A percentile compares a stretch with the other conserved stretches of the same genome.
Conservation (phyloP, 2,113 vertebrate species). For the Potamarius usumacintae region DNA sequence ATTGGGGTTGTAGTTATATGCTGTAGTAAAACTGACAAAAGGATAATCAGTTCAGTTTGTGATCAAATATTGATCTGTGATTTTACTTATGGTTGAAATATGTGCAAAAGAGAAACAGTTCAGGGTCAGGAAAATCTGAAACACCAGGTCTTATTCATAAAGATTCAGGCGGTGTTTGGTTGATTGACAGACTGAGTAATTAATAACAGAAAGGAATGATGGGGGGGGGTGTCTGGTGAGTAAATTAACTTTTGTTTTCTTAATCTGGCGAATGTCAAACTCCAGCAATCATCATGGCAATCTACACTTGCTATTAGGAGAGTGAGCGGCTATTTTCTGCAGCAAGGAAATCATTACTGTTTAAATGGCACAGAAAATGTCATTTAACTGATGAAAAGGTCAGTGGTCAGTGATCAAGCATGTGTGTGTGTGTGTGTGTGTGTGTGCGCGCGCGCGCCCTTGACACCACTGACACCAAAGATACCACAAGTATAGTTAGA, state of each 20-base stretch:
- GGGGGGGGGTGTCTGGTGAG: conserved; percentile 45
- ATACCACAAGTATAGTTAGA: conserved; percentile 70
- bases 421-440: conserved; percentile 9
- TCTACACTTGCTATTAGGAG: conserved; percentile 57
- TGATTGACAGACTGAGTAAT: conserved; percentile 50
- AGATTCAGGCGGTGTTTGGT: not conserved
- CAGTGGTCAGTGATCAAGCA: not conserved
- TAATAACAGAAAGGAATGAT: conserved; percentile 51
- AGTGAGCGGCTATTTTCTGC: conserved; percentile 57
- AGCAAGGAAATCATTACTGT: conserved; percentile 70
- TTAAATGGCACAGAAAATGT: conserved; percentile 66
- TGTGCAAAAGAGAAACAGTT: not conserved
- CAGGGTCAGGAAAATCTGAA: not conserved
- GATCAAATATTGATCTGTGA: not conserved
- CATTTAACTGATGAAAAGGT: conserved; percentile 64
- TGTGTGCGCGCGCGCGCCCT: not conserved
- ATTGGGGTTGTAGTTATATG: not conserved
- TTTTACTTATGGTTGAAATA: not conserved
- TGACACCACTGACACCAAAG: conserved; percentile 62
- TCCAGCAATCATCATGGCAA: conserved; percentile 53
- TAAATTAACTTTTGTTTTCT: conserved; percentile 51
- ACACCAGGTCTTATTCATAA: not conserved
- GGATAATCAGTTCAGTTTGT: not conserved
- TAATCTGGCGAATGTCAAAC: conserved; percentile 57
- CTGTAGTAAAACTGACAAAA: not conserved